Conservation (phyloP, 2,113 vertebrate species). For the Silurus asotus region DNA sequence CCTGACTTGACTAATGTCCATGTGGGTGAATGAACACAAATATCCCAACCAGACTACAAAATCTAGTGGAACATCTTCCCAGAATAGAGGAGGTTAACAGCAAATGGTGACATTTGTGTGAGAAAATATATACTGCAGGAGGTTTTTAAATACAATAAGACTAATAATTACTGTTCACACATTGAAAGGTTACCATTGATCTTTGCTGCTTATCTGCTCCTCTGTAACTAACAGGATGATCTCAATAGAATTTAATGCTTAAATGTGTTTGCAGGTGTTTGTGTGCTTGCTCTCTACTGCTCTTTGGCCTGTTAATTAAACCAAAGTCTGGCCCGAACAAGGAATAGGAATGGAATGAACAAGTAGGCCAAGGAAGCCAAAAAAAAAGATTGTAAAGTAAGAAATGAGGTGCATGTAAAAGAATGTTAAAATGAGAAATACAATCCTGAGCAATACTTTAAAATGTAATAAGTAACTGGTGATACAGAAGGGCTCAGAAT, state of each 20-base stretch:
- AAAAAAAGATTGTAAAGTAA: background rate
- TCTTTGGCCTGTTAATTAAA: background rate
- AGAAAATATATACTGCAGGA: background rate
- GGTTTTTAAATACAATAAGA: background rate
- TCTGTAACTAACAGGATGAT: background rate
- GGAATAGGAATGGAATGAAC: constrained; percentile 23
- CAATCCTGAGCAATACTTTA: background rate
- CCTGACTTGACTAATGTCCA: too few species aligned
- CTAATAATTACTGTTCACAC: background rate
- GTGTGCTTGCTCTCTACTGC: background rate
- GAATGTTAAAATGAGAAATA: constrained; percentile 19
- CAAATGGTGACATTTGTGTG: too few species aligned
- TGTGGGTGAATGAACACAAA: too few species aligned
- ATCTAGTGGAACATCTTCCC: too few species aligned
- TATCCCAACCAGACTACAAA: too few species aligned
- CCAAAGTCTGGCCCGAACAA: too few species aligned
- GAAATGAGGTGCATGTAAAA: background rate
- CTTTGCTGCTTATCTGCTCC: background rate
- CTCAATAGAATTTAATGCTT: background rate
- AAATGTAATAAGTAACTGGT: constrained; percentile 1
- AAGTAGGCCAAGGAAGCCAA: constrained; percentile 26
- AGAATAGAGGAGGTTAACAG: too few species aligned
- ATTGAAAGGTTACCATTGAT: background rate
- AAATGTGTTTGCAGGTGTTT: background rate
- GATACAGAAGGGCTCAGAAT: background rate